Evolutionary conservation across 1,140 invertebrate species (phyloP), one percentile per base, ranked within the genome.

Genomic region (Rhopalosiphum padi): DNA sequence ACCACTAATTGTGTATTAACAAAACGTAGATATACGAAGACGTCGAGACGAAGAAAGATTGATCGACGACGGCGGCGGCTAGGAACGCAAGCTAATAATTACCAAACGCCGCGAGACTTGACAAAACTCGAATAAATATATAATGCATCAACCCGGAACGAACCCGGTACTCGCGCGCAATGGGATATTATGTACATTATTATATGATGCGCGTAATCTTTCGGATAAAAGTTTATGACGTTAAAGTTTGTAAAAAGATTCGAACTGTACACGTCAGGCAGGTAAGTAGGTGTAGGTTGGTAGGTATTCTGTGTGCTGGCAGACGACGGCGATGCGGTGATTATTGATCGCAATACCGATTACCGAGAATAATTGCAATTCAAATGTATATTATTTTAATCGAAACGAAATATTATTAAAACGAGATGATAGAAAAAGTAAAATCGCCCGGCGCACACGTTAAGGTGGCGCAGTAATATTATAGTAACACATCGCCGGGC

Each of bases 1-100:
- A 46, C 90, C 90, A 51, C 90, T 91, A 91, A 91, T 91, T 91
- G 90, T 91, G 43, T 91, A 83, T 83, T 82, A 91, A 91, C 90
- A n/a, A 51, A 91, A 83, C 90, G 68, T 35, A 37, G 22, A 30
- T 68, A 41, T 35, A 77, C 82, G 82, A 86, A 46, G 90, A 48
- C 30, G 43, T 48, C 43, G 60, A 30, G 91, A 89, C 48, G 88
- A 25, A 48, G 46, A 83, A 37, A 92, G 91, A 92, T 92, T 83
- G 91, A 92, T 83, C 25, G 91, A 83, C 89, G 43, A 18, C 35
- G 46, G n/a, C 7, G n/a, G 18, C 87, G 18, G 30, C 18, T 46
- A 46, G 30, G 46, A 88, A 48, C 87, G 41, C 46, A 15, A 51
- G 83, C 90, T 91, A 91, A 77, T 77, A 77, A 91, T 91, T 91